Evolutionary conservation across 1,140 invertebrate genomes (phyloP).

Genomic region (Camponotus pennsylvanicus): DNA sequence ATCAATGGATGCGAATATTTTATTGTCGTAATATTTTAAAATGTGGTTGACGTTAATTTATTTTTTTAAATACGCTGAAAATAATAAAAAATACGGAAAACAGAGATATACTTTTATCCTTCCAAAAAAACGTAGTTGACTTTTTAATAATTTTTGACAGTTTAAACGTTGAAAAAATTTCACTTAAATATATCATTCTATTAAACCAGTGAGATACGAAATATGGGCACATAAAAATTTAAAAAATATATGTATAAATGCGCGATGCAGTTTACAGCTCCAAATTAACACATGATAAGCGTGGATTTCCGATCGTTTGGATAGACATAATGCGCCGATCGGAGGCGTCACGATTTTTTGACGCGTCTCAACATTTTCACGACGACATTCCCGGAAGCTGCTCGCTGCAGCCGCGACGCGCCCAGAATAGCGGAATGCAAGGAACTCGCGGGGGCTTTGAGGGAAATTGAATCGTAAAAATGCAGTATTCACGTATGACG

Average conservation of each 20-base stretch:
- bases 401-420: constrained; percentile 45
- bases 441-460: constrained; percentile 58
- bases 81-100: no score
- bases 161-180: not conserved
- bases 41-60: not conserved
- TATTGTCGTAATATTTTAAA: not conserved
- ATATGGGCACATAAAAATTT: not conserved
- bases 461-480: constrained; percentile 72
- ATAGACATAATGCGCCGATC: not conserved
- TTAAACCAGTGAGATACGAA: not conserved
- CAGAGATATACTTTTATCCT: no score
- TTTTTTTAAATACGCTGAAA: not conserved
- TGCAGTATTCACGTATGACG: constrained; percentile 65
- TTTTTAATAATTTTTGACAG: not conserved
- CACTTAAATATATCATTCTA: not conserved
- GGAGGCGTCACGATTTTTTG: constrained; percentile 39
- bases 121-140: not conserved
- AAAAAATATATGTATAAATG: not conserved
- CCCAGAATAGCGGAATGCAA: constrained; percentile 60
- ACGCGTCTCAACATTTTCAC: constrained; percentile 15
- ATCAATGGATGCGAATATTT: not conserved
- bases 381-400: constrained; percentile 41
- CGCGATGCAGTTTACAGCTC: not conserved
- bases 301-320: not conserved
- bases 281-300: not conserved